Base-by-base conservation (phyloP, 2,888 invertebrate species). In the Cryptocheilus praepositus region DNA sequence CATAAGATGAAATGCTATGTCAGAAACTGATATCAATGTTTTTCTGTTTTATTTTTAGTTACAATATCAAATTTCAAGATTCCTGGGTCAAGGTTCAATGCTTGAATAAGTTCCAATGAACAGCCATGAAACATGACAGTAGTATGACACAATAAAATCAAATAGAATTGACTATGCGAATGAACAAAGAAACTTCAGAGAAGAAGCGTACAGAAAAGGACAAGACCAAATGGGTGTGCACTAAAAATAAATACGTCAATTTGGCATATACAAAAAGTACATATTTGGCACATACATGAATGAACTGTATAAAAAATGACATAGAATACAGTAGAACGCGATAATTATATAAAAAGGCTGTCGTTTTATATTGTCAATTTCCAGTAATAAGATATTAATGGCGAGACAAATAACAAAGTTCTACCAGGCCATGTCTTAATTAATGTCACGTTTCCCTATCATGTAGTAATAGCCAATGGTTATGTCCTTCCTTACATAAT, bases 401-500 rank as follows among this genome's bases (percentile, higher is more conserved):
- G 3, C 36, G 11, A 36, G 11, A 1, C 1, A 7, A 36, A 36
- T 8, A 7, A 36, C 36, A 36, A 44, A 21, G 15, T 44, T n/a
- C 43, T 18, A 4, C 49, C 46, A 51, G 2, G 3, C 25, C 28
- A 21, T 21, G 3, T 54, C 57, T 67, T 52, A 62, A 54, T 28
- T 52, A 52, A 61, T 43, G 56, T 18, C 18, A 59, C 3, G 59
- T 61, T 71, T 64, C 62, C 22, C 36, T 36, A 36, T 36, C 36
- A 36, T 36, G 36, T 36, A 36, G 7, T 8, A 36, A 55, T 21
- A 45, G 60, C 57, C 36, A 58, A 56, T 55, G 57, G 71, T 74
- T 58, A 61, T 62, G 63, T 56, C 57, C 58, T 72, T 74, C 67
- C 82, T 86, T 84, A 85, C 64, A 85, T 85, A 85, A 85, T 84